Evolutionary conservation across 2,113 vertebrate genomes (phyloP).

Genomic region (Hemichromis elongatus): DNA sequence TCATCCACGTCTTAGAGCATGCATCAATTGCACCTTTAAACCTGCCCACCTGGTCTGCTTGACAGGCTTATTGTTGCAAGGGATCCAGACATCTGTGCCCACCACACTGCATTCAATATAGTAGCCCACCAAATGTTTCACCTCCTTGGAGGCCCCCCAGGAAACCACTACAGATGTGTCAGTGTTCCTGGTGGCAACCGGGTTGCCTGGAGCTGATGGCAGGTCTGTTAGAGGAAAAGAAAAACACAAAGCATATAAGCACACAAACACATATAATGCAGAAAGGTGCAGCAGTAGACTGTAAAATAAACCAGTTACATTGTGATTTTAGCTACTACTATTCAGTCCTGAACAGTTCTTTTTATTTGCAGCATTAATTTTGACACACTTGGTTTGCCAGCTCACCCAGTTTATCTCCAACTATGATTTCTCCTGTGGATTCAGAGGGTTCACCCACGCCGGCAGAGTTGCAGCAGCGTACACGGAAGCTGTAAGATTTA

Average conservation of each 20-base stretch:
- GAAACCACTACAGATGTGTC: slow-evolving; percentile 85
- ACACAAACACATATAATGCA: not conserved
- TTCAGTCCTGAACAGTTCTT: not conserved
- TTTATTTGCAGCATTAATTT: not conserved
- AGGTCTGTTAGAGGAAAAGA: slow-evolving; percentile 73
- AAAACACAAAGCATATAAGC: not conserved
- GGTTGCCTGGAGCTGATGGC: slow-evolving; percentile 80
- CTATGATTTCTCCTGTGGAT: slow-evolving; percentile 80
- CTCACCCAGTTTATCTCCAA: slow-evolving; percentile 92
- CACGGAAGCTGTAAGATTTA: slow-evolving; percentile 91
- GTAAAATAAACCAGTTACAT: not conserved
- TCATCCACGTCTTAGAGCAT: not conserved
- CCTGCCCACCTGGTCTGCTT: slow-evolving; percentile 82
- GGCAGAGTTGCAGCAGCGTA: slow-evolving; percentile 94
- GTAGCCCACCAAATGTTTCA: slow-evolving; percentile 85
- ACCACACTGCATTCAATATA: slow-evolving; percentile 86
- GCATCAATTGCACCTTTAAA: not conserved
- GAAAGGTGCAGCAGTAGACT: not conserved
- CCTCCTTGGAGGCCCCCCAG: slow-evolving; percentile 84
- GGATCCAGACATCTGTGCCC: slow-evolving; percentile 87
- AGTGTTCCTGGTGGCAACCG: slow-evolving; percentile 86
- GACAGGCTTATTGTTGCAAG: slow-evolving; percentile 97
- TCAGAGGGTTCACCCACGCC: slow-evolving; percentile 86
- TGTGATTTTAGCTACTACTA: not conserved
- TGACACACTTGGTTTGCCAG: not conserved